Evolutionary conservation across 1,140 invertebrate species (phyloP), one percentile per base, ranked within the genome.

Genomic region (Trichoplusia ni): DNA sequence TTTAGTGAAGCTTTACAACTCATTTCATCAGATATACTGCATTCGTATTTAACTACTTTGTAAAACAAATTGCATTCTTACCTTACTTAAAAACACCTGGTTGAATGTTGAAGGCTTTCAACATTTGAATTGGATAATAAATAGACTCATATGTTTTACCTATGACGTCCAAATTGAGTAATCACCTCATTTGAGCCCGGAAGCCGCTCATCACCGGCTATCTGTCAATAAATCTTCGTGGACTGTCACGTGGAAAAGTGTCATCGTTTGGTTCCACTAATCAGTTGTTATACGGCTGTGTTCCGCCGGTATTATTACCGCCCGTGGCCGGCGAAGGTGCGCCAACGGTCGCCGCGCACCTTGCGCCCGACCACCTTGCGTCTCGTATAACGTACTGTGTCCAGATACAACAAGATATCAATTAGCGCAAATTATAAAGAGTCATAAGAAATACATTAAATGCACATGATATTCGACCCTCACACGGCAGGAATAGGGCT

Each of bases 351-450:
- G 29, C 19, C 0, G 38, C 25, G 54, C 54, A 58, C 54, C 54
- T 58, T 58, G 54, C 54, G 54, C 1, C 37, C 54, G 54, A 9
- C 44, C 68, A 70, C 68, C 68, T 70, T 66, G 68, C 68, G 51
- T 33, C 68, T 37, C 35, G 49, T 29, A 53, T 54, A 67, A 59
- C 49, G 65, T 58, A 60, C 67, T 63, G 54, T 58, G 54, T 58
- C 54, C 54, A 58, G 67, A 69, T 69, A 64, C 29, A 53, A 40
- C 51, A 66, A 70, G 68, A 70, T 70, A 70, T 66, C 68, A 66
- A 62, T 62, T 59, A 62, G 37, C 27, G 14, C 31, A 18, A 29
- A 31, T 9, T 9, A 14, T 27, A 46, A 44, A 69, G 60, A 2
- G 21, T 37, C 61, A 9, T 60, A 69, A 31, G 9, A 31, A 8